These are phyloP conservation scores for Saccostrea glomerata DNA, from an alignment of 1,140 invertebrate genomes.

Conservation along the genomic window DNA sequence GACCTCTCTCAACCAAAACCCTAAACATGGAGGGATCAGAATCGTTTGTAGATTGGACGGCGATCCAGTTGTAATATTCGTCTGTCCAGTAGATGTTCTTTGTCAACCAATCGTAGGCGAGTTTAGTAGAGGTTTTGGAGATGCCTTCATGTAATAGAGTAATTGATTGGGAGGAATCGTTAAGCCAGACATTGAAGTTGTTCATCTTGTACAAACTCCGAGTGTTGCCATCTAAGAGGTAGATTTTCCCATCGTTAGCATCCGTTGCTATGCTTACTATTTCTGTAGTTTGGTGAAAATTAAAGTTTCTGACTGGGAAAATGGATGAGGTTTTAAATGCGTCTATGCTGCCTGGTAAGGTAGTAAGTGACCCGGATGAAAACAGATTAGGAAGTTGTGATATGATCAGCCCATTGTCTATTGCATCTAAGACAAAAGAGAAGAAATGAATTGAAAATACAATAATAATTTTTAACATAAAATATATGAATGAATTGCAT, in stretches of 20 bases:
- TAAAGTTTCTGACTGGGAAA: slow-evolving; percentile 71
- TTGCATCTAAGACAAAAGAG: not conserved
- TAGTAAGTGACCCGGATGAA: slow-evolving; percentile 38
- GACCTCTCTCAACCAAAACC: slow-evolving; percentile 20
- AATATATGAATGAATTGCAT: too few species aligned
- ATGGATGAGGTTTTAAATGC: slow-evolving; percentile 84
- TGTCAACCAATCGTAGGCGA: slow-evolving; percentile 47
- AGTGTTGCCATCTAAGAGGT: slow-evolving; percentile 41
- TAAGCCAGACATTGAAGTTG: slow-evolving; percentile 48
- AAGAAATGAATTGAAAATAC: too few species aligned
- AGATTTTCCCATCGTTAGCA: slow-evolving; percentile 25
- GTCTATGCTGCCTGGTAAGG: slow-evolving; percentile 36
- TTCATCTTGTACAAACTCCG: slow-evolving; percentile 47
- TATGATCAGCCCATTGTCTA: slow-evolving; percentile 40
- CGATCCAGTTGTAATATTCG: slow-evolving; percentile 47
- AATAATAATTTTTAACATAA: too few species aligned
- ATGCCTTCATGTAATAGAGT: slow-evolving; percentile 42
- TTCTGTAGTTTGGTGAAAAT: slow-evolving; percentile 43
- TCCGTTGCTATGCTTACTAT: slow-evolving; percentile 35
- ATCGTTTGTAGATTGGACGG: slow-evolving; percentile 10
- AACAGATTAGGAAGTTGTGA: slow-evolving; percentile 44
- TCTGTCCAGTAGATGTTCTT: slow-evolving; percentile 52
- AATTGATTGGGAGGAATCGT: slow-evolving; percentile 37
- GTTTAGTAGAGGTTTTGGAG: slow-evolving; percentile 25
- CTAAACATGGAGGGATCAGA: slow-evolving; percentile 34